These are phyloP conservation scores for Ramphastos sulfuratus DNA, from an alignment of 2,113 vertebrate genomes.

Conservation along the genomic window DNA sequence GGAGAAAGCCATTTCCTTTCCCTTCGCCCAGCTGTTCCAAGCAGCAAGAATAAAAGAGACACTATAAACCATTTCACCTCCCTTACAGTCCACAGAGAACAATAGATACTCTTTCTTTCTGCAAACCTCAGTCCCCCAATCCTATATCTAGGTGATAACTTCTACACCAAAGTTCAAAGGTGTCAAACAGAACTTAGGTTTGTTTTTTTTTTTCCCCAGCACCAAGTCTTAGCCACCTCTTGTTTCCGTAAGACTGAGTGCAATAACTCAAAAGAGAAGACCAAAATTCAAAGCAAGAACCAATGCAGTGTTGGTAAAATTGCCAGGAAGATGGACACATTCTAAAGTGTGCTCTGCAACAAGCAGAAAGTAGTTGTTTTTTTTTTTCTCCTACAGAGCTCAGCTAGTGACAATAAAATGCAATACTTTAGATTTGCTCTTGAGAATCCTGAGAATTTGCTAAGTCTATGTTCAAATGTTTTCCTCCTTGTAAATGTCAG, in stretches of 20 bases:
- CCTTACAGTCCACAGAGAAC: background rate
- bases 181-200: background rate
- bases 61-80: background rate
- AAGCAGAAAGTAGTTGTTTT: background rate
- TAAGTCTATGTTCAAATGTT: background rate
- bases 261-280: background rate
- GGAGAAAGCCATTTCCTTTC: slow-evolving; percentile 3
- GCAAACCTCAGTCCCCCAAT: background rate
- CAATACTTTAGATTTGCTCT: slow-evolving; percentile 20
- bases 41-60: background rate
- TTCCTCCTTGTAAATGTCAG: slow-evolving; percentile 43
- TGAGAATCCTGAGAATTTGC: slow-evolving; percentile 21
- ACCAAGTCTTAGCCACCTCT: background rate
- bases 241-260: background rate
- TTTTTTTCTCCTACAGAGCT: background rate
- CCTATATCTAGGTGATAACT: background rate
- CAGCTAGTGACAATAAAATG: background rate
- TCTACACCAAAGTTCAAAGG: background rate
- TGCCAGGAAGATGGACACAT: background rate
- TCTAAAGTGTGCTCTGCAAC: background rate
- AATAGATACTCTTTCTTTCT: background rate
- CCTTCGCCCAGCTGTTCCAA: background rate
- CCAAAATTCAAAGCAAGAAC: background rate
- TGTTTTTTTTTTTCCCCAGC: background rate
- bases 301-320: background rate